Percentiles rank a stretch among this genome's conserved stretches.
phyloP scores from a whole-genome alignment of 1,140 invertebrate species.

The Papilio xuthus region DNA sequence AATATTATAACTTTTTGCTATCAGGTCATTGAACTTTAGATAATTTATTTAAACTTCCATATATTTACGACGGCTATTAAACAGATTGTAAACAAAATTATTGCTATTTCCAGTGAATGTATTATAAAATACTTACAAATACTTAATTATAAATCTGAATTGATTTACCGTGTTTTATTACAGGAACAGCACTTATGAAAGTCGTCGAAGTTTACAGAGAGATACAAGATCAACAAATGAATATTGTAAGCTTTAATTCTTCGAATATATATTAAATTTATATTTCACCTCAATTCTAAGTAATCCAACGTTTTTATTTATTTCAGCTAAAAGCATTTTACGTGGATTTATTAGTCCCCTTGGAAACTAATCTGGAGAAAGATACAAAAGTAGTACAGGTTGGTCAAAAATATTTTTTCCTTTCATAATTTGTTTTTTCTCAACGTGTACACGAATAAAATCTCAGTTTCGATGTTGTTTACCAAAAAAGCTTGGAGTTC shows the following conservation, averaged over 20 bases:
- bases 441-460: conserved; percentile 25
- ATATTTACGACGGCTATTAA: not conserved
- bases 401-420: conserved; percentile 63
- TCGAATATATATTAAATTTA: conserved; percentile 41
- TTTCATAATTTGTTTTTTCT: conserved; percentile 51
- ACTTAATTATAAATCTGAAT: not conserved
- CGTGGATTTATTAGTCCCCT: conserved; percentile 93
- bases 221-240: conserved; percentile 95
- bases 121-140: too few species aligned
- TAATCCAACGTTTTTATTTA: conserved; percentile 63
- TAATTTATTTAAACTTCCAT: not conserved
- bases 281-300: conserved; percentile 39
- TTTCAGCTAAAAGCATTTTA: conserved; percentile 96
- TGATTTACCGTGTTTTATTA: conserved; percentile 72
- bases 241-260: conserved; percentile 88
- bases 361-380: conserved; percentile 96
- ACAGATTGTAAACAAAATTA: not conserved
- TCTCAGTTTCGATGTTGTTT: conserved; percentile 54
- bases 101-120: too few species aligned
- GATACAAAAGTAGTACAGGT: conserved; percentile 96
- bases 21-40: not conserved
- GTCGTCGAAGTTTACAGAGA: conserved; percentile 95
- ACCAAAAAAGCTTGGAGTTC: conserved; percentile 51
- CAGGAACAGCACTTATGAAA: conserved; percentile 94
- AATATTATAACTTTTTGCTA: not conserved